These are phyloP conservation scores for Gisinianus flammeolus DNA, from an alignment of 2,888 invertebrate genomes.

Conservation along the genomic window DNA sequence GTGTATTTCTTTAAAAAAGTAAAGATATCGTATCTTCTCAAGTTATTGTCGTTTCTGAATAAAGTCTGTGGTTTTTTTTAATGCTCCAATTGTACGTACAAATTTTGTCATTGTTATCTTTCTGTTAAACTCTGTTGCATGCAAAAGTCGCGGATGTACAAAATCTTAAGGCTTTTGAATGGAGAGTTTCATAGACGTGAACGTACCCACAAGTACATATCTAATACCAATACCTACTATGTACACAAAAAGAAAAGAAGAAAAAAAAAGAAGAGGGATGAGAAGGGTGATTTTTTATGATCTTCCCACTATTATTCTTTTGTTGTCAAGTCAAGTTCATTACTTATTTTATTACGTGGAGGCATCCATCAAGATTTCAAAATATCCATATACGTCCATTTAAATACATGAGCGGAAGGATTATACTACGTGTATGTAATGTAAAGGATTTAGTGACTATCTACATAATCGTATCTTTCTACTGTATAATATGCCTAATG, in stretches of 20 bases:
- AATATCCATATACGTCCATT: not conserved
- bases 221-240: not conserved
- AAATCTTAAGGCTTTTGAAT: too few species aligned
- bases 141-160: too few species aligned
- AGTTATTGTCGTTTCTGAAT: too few species aligned
- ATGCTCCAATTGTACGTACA: too few species aligned
- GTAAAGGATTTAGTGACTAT: not conserved
- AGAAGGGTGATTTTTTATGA: slow-evolving; percentile 29
- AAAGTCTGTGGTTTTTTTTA: too few species aligned
- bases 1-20: too few species aligned
- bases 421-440: not conserved
- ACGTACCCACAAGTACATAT: not conserved
- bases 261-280: slow-evolving; percentile 12
- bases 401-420: too few species aligned
- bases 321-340: slow-evolving; percentile 40
- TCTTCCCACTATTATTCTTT: slow-evolving; percentile 39
- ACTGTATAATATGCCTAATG: too few species aligned
- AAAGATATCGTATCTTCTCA: too few species aligned
- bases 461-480: slow-evolving; percentile 2
- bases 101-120: too few species aligned
- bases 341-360: slow-evolving; percentile 36
- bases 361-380: slow-evolving; percentile 32
- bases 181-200: not conserved
- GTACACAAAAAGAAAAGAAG: not conserved
- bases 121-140: too few species aligned